Percentiles rank a stretch among this genome's conserved stretches.
phyloP scores from a whole-genome alignment of 2,797 vertebrate species.

The Anabas testudineus region DNA sequence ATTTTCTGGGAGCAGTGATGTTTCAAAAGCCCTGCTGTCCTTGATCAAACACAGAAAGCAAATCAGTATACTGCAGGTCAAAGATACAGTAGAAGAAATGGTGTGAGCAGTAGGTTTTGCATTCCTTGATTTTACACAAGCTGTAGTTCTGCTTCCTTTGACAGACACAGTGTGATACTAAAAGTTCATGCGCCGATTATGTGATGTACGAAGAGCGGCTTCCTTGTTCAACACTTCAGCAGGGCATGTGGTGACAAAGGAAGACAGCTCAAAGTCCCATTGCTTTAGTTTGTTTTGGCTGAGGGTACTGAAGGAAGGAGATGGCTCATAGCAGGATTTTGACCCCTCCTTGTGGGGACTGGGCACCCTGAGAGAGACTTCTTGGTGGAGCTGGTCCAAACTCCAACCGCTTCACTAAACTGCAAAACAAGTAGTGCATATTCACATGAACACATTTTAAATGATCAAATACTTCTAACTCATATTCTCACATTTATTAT shows the following conservation, averaged over 20 bases:
- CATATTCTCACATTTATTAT: neutral
- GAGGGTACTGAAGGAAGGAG: constrained; percentile 5
- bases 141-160: constrained; percentile 30
- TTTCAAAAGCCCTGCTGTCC: constrained; percentile 23
- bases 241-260: constrained; percentile 22
- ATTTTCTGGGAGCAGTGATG: constrained; percentile 4
- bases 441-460: neutral
- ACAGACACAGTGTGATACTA: constrained; percentile 19
- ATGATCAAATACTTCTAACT: neutral
- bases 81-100: constrained; percentile 15
- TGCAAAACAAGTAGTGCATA: constrained; percentile 72
- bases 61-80: constrained; percentile 27
- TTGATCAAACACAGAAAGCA: constrained; percentile 33
- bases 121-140: constrained; percentile 23
- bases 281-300: constrained; percentile 26
- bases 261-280: constrained; percentile 54
- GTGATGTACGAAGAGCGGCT: constrained; percentile 13
- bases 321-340: constrained; percentile 91
- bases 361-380: constrained; percentile 77
- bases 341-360: constrained; percentile 90
- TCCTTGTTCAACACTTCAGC: constrained; percentile 48
- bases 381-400: constrained; percentile 86
- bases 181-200: constrained; percentile 41
- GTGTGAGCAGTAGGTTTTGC: constrained; percentile 5
- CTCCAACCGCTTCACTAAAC: constrained; percentile 92